Base-by-base conservation (phyloP, 2,113 vertebrate species). In the Podiceps cristatus region DNA sequence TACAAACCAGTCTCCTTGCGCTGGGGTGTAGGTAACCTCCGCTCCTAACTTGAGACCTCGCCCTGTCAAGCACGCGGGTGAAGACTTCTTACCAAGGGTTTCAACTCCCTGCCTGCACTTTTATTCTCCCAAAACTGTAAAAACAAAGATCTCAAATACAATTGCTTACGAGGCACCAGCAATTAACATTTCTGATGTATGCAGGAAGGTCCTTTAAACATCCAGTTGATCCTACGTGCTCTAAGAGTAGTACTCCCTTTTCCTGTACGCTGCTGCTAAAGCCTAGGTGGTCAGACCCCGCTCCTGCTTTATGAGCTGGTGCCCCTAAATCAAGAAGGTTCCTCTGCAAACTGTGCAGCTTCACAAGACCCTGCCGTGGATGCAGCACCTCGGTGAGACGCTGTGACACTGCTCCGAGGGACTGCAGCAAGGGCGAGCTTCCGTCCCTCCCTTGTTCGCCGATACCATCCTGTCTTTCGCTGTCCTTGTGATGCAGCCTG, bases 41-140 rank as follows among this genome's bases (percentile, higher is more conserved):
- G 5, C 52, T 49, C 62, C 47, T 10, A 31, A 18, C 7, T 9
- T 13, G 50, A 52, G 28, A 71, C 8, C 35, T 28, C 20, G n/a
- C 49, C 7, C 42, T 25, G 20, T 20, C 42, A 37, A 74, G 8
- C 12, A 29, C 2, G 1, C 1, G 0, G 7, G 18, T 10, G 5
- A 6, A 13, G 29, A 14, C 7, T 16, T 18, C 53, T 67, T 68
- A 50, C 27, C 8, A 3, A 3, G 18, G 16, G 14, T 24, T n/a
- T 76, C 73, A 37, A 28, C 18, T 44, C 12, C 27, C 25, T 42
- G 37, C 5, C 25, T 60, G 55, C 35, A 16, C 24, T 76, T 72
- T 24, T n/a, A 13, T 23, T 56, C 7, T 44, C 35, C 22, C 17
- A 19, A 5, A 83, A 71, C 3, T 29, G 11, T 28, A 66, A 78